phyloP scores from a whole-genome alignment of 2,888 invertebrate genomes.

The Pandemis corylana region DNA sequence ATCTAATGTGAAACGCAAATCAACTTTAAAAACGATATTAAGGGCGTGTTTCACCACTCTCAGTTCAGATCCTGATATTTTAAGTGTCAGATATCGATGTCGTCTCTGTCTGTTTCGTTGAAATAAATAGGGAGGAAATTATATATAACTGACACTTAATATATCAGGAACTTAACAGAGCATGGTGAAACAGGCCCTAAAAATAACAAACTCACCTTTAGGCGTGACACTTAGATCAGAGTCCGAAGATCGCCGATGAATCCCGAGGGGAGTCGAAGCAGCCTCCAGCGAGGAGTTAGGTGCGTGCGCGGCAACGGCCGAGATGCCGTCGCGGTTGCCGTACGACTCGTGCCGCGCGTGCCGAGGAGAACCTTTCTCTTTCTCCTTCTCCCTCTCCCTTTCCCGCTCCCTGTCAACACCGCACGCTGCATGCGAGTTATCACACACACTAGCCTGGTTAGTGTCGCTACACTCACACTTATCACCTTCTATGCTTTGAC shows the following conservation, averaged over 20 bases:
- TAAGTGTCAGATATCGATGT: too few species aligned
- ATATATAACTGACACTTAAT: too few species aligned
- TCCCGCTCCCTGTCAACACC: constrained; percentile 77
- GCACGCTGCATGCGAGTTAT: constrained; percentile 84
- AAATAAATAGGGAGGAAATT: too few species aligned
- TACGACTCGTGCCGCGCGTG: constrained; percentile 85
- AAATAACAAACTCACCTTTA: constrained; percentile 87
- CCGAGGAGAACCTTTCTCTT: constrained; percentile 73
- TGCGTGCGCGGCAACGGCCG: constrained; percentile 50
- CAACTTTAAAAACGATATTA: too few species aligned
- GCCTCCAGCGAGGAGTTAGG: constrained; percentile 74
- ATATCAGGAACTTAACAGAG: too few species aligned
- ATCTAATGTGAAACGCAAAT: too few species aligned
- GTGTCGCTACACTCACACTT: constrained; percentile 54
- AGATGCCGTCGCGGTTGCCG: constrained; percentile 72
- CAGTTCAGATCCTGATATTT: too few species aligned
- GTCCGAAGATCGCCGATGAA: constrained; percentile 94
- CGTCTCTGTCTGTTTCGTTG: too few species aligned
- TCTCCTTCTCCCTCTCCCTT: constrained; percentile 58
- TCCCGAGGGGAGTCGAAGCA: constrained; percentile 82
- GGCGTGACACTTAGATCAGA: constrained; percentile 97
- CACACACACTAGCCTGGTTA: constrained; percentile 82
- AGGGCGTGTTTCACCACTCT: too few species aligned
- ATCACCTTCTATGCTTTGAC: constrained; percentile 67
- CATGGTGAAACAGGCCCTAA: too few species aligned